These are phyloP conservation scores for Apantesis nais DNA, from an alignment of 2,888 invertebrate species.

Conservation along the genomic window DNA sequence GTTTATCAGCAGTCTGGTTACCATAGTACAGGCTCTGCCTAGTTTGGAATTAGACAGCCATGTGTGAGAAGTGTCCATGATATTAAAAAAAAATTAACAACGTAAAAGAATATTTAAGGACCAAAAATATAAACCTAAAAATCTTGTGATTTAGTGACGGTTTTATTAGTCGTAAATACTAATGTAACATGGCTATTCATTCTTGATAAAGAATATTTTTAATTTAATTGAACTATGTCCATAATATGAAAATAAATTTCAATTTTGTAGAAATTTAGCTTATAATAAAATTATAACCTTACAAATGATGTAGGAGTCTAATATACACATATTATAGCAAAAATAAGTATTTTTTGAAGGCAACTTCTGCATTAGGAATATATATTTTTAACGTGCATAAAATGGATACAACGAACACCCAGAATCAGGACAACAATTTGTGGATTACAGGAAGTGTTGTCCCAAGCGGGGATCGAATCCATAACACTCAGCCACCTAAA, in stretches of 20 bases:
- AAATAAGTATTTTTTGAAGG: no score
- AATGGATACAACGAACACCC: no score
- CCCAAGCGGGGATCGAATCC: no score
- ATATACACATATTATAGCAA: background rate
- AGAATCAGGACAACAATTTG: no score
- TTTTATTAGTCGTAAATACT: constrained; percentile 1
- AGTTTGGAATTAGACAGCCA: no score
- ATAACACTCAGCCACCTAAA: no score
- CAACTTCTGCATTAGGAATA: no score
- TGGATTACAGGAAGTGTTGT: no score
- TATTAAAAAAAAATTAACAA: background rate
- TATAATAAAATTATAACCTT: background rate
- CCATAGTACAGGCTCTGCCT: no score
- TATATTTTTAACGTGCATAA: no score
- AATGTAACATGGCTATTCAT: background rate
- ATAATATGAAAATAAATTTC: background rate
- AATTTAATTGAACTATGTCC: background rate
- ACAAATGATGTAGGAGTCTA: background rate
- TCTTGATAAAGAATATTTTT: background rate
- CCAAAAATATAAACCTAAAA: background rate
- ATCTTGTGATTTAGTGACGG: background rate
- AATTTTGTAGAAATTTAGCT: background rate
- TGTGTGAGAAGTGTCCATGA: no score
- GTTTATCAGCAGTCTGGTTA: no score
- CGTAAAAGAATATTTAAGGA: background rate